Percentiles rank a stretch among this genome's conserved stretches.
These are phyloP conservation scores for Apodemus sylvaticus DNA, from an alignment of 2,113 vertebrate genomes.

Conservation along the genomic window DNA sequence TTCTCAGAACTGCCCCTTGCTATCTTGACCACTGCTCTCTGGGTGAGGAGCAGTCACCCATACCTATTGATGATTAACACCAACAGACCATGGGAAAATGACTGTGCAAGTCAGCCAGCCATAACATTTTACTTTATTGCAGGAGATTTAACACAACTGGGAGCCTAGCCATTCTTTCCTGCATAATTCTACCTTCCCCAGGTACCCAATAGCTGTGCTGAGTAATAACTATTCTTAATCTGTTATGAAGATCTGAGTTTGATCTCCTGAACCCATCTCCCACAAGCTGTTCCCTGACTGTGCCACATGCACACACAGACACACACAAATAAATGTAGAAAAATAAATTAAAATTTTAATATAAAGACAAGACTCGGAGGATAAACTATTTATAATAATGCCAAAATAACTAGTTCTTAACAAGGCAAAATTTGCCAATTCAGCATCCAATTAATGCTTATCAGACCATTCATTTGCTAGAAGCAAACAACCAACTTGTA, in stretches of 20 bases:
- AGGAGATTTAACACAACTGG: neutral
- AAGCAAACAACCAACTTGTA: neutral
- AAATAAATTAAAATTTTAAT: neutral
- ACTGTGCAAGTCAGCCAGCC: slow-evolving; percentile 19
- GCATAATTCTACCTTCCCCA: neutral
- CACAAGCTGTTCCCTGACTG: neutral
- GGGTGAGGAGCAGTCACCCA: neutral
- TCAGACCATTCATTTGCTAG: neutral
- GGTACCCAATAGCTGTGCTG: neutral
- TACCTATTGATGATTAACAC: slow-evolving; percentile 66
- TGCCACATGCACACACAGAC: neutral
- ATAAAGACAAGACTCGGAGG: neutral
- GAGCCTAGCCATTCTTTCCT: neutral
- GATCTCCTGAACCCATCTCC: neutral
- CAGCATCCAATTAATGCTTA: neutral
- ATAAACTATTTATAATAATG: neutral
- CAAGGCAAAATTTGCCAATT: neutral
- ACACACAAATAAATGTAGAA: neutral
- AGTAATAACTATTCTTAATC: neutral
- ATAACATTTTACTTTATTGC: slow-evolving; percentile 14
- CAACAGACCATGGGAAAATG: slow-evolving; percentile 43
- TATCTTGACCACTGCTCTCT: neutral
- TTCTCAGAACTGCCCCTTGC: neutral
- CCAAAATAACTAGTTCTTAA: neutral
- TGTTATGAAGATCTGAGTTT: neutral